Percentiles rank a stretch among this genome's conserved stretches.
Conservation (phyloP, 2,797 vertebrate genomes). For the Clarias laeviceps region DNA sequence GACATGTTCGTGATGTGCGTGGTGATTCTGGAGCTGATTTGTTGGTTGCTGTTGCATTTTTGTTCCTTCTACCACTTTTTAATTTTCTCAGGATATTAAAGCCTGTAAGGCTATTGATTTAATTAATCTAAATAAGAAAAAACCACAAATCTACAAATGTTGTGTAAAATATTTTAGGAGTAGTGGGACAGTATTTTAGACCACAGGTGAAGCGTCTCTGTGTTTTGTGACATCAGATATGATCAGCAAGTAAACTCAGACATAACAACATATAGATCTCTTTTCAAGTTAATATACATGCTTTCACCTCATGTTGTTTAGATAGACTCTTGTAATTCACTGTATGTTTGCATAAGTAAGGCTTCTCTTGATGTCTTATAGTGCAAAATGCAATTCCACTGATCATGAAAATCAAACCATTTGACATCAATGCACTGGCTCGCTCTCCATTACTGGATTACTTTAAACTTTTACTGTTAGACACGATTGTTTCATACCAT, state of each 20-base stretch:
- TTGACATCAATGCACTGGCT: not conserved
- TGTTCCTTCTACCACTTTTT: not conserved
- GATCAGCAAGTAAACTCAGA: not conserved
- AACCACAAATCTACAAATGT: not conserved
- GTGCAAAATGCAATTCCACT: not conserved
- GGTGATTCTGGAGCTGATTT: conserved; percentile 13
- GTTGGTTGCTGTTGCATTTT: not conserved
- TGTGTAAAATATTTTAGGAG: not conserved
- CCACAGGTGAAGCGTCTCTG: not conserved
- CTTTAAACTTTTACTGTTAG: not conserved
- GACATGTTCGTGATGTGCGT: not conserved
- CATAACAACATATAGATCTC: not conserved
- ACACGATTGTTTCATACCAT: too few species aligned
- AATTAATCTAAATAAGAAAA: not conserved
- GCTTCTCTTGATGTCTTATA: not conserved
- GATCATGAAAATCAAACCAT: not conserved
- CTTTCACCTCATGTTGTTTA: not conserved
- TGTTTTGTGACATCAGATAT: not conserved
- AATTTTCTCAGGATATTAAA: not conserved
- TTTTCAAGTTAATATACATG: not conserved
- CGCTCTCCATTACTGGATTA: not conserved
- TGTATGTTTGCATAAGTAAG: not conserved
- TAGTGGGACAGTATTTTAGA: not conserved
- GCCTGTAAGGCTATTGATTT: not conserved
- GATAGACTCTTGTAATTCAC: not conserved